phyloP scores from a whole-genome alignment of 2,888 invertebrate species.

The Microdon myrmicae region DNA sequence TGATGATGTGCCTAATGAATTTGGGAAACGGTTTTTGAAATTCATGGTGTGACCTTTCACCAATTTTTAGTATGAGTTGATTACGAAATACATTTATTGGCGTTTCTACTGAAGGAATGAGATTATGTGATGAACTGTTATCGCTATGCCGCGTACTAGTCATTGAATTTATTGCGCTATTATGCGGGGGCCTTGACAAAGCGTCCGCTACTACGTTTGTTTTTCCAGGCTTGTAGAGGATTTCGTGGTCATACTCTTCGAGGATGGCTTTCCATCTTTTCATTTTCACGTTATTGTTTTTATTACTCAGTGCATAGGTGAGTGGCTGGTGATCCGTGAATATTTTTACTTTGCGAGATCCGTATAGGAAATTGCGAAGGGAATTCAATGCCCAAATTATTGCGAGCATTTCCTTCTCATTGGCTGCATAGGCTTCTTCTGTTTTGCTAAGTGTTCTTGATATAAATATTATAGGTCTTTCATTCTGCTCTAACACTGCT shows the following conservation, averaged over 20 bases:
- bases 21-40: constrained; percentile 8
- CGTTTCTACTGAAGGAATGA: constrained; percentile 16
- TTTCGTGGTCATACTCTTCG: constrained; percentile 36
- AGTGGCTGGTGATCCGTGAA: no score
- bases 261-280: constrained; percentile 38
- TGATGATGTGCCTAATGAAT: constrained; percentile 17
- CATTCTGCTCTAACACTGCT: constrained; percentile 2
- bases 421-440: no score
- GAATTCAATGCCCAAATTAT: constrained; percentile 11
- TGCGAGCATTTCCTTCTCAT: constrained; percentile 24
- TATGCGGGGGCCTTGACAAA: constrained; percentile 5
- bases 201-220: constrained; percentile 14
- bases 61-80: constrained; percentile 15
- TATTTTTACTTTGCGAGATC: constrained; percentile 30
- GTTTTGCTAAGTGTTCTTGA: constrained; percentile 7
- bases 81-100: constrained; percentile 23
- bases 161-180: constrained; percentile 6
- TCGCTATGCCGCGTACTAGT: constrained; percentile 15
- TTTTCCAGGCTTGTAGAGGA: constrained; percentile 26
- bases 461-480: constrained; percentile 8
- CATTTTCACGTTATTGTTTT: constrained; percentile 25
- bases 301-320: constrained; percentile 36
- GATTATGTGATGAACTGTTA: constrained; percentile 16
- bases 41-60: background rate
- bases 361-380: constrained; percentile 26